Base-by-base conservation (phyloP, 2,797 vertebrate species). In the Echiichthys vipera region DNA sequence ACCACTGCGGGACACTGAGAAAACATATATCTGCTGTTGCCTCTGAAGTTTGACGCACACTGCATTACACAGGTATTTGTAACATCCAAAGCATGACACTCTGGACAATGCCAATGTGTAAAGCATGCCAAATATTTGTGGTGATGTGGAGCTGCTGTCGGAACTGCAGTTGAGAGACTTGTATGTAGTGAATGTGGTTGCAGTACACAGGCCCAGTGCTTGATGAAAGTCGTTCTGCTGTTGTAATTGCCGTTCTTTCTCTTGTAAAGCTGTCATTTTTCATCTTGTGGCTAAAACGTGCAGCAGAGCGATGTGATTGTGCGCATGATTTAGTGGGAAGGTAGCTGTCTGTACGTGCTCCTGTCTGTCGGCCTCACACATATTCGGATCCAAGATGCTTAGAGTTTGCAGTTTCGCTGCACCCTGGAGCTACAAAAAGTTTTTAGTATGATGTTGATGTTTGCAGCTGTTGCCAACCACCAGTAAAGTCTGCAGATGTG, bases 41-140 rank as follows among this genome's bases (percentile, higher is more conserved):
- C 2, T 10, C 32, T 46, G 34, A 47, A 20, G 11, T 30, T 9
- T 24, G 27, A 34, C 7, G 9, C 50, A 55, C 20, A 3, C 24
- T 20, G n/a, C 11, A 22, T 72, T 39, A 29, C 50, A 53, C n/a
- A 53, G 40, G 37, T 22, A 73, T 81, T 75, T 47, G 29, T 51
- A 62, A 53, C 50, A 72, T 66, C 34, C 42, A 25, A 42, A 47
- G 65, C 67, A n/a, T 32, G 56, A 30, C 29, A 7, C 46, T 0
- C 30, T 37, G 22, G 72, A 62, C 30, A 43, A 4, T 15, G 61
- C 7, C 3, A 4, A 10, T 15, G 22, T 42, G 20, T 20, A 39
- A 40, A 30, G 27, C 40, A 32, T 15, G n/a, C 8, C 46, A 69
- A 30, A 34, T 64, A 63, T 66, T 39, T 40, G 62, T 3, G 29